Evolutionary conservation across 2,797 vertebrate species (phyloP).

Genomic region (Pangasius larnaudii): DNA sequence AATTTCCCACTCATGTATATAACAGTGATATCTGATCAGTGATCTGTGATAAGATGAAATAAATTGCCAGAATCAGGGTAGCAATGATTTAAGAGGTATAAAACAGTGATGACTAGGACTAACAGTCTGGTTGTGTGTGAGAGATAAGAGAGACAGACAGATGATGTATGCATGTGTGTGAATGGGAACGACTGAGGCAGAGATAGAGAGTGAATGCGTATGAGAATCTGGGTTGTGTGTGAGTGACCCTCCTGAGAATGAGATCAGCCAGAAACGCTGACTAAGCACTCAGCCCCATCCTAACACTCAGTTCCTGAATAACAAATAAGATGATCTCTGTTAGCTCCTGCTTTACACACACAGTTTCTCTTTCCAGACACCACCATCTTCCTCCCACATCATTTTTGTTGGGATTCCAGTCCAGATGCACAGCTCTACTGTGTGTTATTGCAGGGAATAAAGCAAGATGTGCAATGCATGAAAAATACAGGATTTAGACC

Average conservation of each 20-base stretch:
- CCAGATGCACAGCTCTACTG: background rate
- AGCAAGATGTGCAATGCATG: background rate
- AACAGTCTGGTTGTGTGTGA: background rate
- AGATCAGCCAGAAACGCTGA: conserved; percentile 45
- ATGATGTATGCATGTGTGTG: background rate
- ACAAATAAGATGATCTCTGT: conserved; percentile 33
- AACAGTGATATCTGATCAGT: background rate
- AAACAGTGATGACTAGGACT: background rate
- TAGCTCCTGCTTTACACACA: background rate
- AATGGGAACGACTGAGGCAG: background rate
- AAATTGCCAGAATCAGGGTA: background rate
- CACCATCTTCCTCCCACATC: background rate
- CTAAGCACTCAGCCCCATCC: conserved; percentile 28
- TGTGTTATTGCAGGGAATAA: background rate
- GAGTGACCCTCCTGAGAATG: conserved; percentile 16
- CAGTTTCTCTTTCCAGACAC: background rate
- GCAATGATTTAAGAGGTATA: background rate
- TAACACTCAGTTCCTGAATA: conserved; percentile 8
- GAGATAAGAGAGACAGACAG: background rate
- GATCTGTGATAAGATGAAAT: background rate
- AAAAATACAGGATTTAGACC: too few relatives aligned
- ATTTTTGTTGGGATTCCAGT: background rate
- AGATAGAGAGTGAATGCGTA: background rate
- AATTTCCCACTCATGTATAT: background rate
- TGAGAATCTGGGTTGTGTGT: background rate